Conservation (phyloP, 2,888 invertebrate genomes). For the Adineta ricciae region DNA sequence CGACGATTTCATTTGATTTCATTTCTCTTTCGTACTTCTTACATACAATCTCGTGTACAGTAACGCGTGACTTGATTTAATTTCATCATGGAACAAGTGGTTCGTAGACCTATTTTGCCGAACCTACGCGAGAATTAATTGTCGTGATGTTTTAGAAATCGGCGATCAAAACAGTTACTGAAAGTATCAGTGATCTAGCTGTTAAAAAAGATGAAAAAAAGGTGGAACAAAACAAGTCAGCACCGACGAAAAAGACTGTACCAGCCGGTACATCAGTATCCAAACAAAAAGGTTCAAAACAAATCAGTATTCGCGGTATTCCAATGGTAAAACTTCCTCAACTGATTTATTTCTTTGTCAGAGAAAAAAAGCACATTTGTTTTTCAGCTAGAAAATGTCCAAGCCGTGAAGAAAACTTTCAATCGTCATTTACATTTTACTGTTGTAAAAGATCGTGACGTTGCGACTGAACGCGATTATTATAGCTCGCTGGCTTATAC, state of each 20-base stretch:
- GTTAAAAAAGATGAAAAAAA: not conserved
- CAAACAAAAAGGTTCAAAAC: constrained; percentile 57
- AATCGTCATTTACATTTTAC: constrained; percentile 98
- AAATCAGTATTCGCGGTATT: constrained; percentile 93
- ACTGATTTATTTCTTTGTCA: too few relatives aligned
- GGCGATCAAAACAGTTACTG: not conserved
- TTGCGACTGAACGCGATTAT: constrained; percentile 90
- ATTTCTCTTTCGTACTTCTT: not conserved
- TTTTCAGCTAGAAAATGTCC: constrained; percentile 69
- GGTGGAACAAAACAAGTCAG: not conserved
- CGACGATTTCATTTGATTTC: not conserved
- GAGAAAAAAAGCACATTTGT: too few relatives aligned
- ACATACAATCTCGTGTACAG: not conserved
- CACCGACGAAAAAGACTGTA: not conserved
- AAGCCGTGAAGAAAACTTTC: constrained; percentile 91
- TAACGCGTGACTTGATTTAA: not conserved
- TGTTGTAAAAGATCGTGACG: constrained; percentile 95
- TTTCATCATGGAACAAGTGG: not conserved
- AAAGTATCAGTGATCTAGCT: not conserved
- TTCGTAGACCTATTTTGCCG: not conserved
- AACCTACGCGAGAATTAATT: too few relatives aligned
- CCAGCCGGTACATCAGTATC: too few relatives aligned
- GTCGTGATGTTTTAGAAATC: not conserved
- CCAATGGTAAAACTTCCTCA: constrained; percentile 67
- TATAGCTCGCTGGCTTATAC: constrained; percentile 94